Evolutionary conservation across 2,888 invertebrate genomes (phyloP).

Genomic region (Idaea dimidiata): DNA sequence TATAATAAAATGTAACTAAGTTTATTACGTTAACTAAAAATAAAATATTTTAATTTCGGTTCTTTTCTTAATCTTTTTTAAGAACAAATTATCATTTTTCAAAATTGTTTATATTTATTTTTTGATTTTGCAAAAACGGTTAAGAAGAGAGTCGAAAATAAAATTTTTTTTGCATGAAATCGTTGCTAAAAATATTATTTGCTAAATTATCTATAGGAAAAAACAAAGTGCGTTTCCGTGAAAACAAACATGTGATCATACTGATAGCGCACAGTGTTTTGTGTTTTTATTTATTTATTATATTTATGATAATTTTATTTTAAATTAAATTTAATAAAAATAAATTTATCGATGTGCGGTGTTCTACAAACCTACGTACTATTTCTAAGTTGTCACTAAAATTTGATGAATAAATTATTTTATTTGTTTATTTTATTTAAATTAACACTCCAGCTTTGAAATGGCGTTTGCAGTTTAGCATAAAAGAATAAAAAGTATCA

Average conservation of each 20-base stretch:
- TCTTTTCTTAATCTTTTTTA: no score
- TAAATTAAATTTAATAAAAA: conserved; percentile 6
- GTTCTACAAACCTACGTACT: neutral
- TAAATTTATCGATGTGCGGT: neutral
- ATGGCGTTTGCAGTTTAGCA: neutral
- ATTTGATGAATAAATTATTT: neutral
- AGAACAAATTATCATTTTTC: no score
- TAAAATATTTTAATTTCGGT: no score
- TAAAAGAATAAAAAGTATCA: neutral
- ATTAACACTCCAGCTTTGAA: neutral
- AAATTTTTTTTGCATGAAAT: neutral
- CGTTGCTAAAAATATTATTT: neutral
- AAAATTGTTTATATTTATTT: no score
- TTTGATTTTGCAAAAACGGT: neutral
- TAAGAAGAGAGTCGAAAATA: neutral
- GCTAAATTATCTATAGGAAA: neutral
- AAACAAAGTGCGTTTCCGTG: neutral
- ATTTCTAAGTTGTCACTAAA: neutral
- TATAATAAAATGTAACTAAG: neutral
- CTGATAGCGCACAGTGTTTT: conserved; percentile 22
- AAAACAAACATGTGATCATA: neutral
- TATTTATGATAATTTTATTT: conserved; percentile 10
- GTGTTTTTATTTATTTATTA: conserved; percentile 8
- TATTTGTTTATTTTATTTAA: neutral
- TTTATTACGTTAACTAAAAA: no score